Conservation (phyloP, 2,888 invertebrate species). For the Macrosiphum euphorbiae region DNA sequence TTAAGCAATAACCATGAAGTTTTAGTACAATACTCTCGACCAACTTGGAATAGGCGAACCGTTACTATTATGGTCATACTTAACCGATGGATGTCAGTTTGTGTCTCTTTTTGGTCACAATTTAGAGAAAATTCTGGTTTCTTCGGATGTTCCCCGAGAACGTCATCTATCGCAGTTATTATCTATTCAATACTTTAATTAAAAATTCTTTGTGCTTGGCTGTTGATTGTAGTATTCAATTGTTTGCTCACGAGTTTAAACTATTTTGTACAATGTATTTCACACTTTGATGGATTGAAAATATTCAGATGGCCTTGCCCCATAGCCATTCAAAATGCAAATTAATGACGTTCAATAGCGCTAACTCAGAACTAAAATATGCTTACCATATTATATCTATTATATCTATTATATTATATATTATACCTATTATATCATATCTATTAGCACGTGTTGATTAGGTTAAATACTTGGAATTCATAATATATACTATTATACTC, state of each 20-base stretch:
- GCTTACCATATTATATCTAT: too few relatives aligned
- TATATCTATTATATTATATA: too few relatives aligned
- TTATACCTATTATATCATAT: too few relatives aligned
- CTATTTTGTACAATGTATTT: background rate
- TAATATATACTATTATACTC: too few relatives aligned
- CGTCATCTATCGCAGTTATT: background rate
- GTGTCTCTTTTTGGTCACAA: background rate
- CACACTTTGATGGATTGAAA: background rate
- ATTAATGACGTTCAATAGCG: too few relatives aligned
- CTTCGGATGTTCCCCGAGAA: background rate
- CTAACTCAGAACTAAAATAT: too few relatives aligned
- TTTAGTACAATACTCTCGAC: background rate
- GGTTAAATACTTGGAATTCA: too few relatives aligned
- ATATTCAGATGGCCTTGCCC: too few relatives aligned
- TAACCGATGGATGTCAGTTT: background rate
- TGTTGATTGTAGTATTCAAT: background rate
- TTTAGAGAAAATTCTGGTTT: background rate
- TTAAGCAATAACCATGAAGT: background rate
- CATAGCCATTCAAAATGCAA: too few relatives aligned
- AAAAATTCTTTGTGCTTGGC: background rate
- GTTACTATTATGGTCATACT: background rate
- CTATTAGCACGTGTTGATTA: too few relatives aligned
- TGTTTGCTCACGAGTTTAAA: background rate
- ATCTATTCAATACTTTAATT: background rate
- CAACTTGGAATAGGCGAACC: background rate